phyloP scores from a whole-genome alignment of 2,888 invertebrate genomes.

The Apamea epomidion region DNA sequence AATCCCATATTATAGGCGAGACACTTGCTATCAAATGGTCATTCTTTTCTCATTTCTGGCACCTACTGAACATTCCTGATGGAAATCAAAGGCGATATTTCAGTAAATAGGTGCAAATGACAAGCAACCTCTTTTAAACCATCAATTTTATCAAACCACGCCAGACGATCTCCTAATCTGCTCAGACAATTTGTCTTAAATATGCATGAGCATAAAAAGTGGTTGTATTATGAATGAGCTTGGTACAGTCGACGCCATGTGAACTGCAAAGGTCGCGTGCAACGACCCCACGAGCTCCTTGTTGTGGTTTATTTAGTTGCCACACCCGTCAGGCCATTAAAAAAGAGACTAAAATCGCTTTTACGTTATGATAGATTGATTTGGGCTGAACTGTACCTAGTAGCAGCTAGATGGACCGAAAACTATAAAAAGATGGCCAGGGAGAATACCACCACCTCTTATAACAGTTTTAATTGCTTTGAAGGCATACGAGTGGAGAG shows the following conservation, averaged over 20 bases:
- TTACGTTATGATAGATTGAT: background rate
- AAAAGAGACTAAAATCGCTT: background rate
- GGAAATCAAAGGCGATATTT: background rate
- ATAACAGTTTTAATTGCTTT: too few species aligned
- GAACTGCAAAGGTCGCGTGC: constrained; percentile 62
- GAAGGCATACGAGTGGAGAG: too few species aligned
- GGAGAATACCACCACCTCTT: too few species aligned
- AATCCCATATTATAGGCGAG: background rate
- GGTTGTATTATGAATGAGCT: constrained; percentile 50
- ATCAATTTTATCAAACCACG: constrained; percentile 7
- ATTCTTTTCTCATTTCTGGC: background rate
- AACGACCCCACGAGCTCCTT: constrained; percentile 63
- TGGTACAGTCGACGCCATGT: constrained; percentile 43
- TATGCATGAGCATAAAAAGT: constrained; percentile 62
- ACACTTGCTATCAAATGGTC: background rate
- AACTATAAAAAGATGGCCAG: background rate
- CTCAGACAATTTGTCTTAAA: constrained; percentile 53
- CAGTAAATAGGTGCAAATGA: background rate
- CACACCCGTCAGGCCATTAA: constrained; percentile 46
- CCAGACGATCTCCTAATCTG: constrained; percentile 16
- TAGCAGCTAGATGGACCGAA: background rate
- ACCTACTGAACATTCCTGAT: background rate
- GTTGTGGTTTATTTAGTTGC: constrained; percentile 67
- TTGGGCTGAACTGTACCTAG: background rate
- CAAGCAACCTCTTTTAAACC: background rate